These are phyloP conservation scores for Sinodicranocentrus sp. DNA, from an alignment of 2,888 invertebrate species.

Conservation along the genomic window DNA sequence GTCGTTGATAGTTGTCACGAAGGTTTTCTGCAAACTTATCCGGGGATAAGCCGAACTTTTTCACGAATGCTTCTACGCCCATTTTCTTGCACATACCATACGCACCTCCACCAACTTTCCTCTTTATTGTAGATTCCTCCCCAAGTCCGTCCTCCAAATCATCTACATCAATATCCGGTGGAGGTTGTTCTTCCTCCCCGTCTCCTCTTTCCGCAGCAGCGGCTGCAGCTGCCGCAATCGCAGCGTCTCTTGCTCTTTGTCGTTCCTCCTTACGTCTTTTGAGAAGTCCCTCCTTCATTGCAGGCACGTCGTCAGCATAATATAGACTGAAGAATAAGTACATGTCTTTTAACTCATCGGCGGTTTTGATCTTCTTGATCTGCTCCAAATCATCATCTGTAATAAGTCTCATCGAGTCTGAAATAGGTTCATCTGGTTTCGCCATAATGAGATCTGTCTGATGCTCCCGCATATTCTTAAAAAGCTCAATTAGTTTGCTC, in stretches of 20 bases:
- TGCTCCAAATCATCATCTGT: slow-evolving; percentile 91
- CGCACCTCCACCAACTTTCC: slow-evolving; percentile 85
- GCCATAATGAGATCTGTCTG: slow-evolving; percentile 90
- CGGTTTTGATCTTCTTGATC: slow-evolving; percentile 85
- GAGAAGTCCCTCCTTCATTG: slow-evolving; percentile 88
- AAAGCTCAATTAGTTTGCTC: slow-evolving; percentile 87
- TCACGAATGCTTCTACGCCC: slow-evolving; percentile 90
- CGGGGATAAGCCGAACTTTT: slow-evolving; percentile 94
- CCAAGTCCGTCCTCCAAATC: slow-evolving; percentile 78
- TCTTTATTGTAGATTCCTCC: slow-evolving; percentile 78
- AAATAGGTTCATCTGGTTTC: slow-evolving; percentile 90
- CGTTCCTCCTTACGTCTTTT: slow-evolving; percentile 83
- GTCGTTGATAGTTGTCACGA: slow-evolving; percentile 95
- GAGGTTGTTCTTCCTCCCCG: slow-evolving; percentile 80
- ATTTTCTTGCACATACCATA: slow-evolving; percentile 93
- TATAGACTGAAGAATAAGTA: slow-evolving; percentile 96
- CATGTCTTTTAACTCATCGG: slow-evolving; percentile 95
- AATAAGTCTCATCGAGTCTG: slow-evolving; percentile 89
- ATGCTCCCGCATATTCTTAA: slow-evolving; percentile 95
- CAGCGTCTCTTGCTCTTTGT: slow-evolving; percentile 78
- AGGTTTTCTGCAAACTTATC: slow-evolving; percentile 98
- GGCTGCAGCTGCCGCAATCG: slow-evolving; percentile 77
- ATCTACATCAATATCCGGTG: slow-evolving; percentile 81
- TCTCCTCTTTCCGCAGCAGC: slow-evolving; percentile 77
- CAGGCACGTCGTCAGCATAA: slow-evolving; percentile 90